Conservation (phyloP, 2,888 invertebrate genomes). For the Ophion ventricosus region DNA sequence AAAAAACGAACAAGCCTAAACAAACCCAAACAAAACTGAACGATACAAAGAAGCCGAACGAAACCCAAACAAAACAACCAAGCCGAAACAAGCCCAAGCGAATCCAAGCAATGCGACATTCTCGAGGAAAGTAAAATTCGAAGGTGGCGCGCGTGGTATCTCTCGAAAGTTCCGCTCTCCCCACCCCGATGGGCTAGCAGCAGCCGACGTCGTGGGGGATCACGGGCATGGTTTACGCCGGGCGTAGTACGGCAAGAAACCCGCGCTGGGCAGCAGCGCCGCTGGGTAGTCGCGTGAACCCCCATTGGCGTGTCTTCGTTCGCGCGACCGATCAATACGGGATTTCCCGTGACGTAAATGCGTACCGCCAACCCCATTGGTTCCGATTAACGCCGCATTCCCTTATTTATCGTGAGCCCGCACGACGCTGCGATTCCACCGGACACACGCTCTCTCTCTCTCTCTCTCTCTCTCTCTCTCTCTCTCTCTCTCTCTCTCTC, state of each 20-base stretch:
- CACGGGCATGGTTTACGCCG: conserved; percentile 10
- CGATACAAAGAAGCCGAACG: neutral
- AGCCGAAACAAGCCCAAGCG: neutral
- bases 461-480: too few relatives aligned
- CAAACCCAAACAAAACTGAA: too few relatives aligned
- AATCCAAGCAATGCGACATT: neutral
- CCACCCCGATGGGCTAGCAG: too few relatives aligned
- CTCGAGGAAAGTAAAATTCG: conserved; percentile 10
- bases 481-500: too few relatives aligned
- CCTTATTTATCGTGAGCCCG: conserved; percentile 85
- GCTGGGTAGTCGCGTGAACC: conserved; percentile 52
- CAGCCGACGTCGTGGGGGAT: neutral
- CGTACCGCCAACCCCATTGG: conserved; percentile 84
- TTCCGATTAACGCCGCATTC: conserved; percentile 84
- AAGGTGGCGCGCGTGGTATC: conserved; percentile 18
- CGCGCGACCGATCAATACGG: conserved; percentile 84
- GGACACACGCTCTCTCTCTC: neutral
- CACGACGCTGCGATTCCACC: conserved; percentile 68
- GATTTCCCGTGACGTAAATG: conserved; percentile 84
- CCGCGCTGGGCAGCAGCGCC: conserved; percentile 32
- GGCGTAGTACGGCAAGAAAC: conserved; percentile 2
- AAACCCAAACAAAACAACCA: neutral
- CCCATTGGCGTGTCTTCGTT: conserved; percentile 71
- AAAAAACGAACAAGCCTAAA: too few relatives aligned
- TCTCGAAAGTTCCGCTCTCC: neutral